Percentiles rank a stretch among this genome's conserved stretches.
Evolutionary conservation across 2,797 vertebrate species (phyloP).

Genomic region (Labeo calbasu): DNA sequence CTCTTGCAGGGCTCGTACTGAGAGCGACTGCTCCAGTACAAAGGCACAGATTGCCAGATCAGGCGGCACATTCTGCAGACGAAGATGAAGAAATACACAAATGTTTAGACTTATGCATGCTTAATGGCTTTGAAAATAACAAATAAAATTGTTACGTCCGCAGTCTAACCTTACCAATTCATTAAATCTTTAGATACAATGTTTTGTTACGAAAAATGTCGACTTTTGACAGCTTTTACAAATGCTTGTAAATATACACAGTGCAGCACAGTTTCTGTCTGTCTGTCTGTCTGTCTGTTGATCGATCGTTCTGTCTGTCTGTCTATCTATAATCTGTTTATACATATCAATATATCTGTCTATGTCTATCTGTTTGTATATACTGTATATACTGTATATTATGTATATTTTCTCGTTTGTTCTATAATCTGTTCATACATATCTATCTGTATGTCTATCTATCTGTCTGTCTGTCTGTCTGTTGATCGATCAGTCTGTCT

Average conservation of each 20-base stretch:
- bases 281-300: too few species aligned
- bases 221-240: background rate
- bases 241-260: background rate
- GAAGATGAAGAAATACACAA: slow-evolving; percentile 9
- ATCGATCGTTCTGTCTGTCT: too few species aligned
- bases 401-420: too few species aligned
- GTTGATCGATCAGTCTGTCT: too few species aligned
- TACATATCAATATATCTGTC: too few species aligned
- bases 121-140: background rate
- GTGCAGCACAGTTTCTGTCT: background rate
- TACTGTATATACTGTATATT: too few species aligned
- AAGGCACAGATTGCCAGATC: slow-evolving; percentile 90
- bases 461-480: too few species aligned
- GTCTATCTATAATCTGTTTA: too few species aligned
- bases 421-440: too few species aligned
- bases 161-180: background rate
- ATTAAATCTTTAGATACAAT: background rate
- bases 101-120: background rate
- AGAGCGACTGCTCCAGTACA: slow-evolving; percentile 90
- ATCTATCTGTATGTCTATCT: too few species aligned
- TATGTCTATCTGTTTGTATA: too few species aligned
- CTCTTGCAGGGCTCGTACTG: slow-evolving; percentile 91
- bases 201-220: background rate
- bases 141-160: background rate
- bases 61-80: slow-evolving; percentile 86